These are phyloP conservation scores for Drosophila mayri DNA, from an alignment of 1,140 invertebrate species.

Conservation along the genomic window DNA sequence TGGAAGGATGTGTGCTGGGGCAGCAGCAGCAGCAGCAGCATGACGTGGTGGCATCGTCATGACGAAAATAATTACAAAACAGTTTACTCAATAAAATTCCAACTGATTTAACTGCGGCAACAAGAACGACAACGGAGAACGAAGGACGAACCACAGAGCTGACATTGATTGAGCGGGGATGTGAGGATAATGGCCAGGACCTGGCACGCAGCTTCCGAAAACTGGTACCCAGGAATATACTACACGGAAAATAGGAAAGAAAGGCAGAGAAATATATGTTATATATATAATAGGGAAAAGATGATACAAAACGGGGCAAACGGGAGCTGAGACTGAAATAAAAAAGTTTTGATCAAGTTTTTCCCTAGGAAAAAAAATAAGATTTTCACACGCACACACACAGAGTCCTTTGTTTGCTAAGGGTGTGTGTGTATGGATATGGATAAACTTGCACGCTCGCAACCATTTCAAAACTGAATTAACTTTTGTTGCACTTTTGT, in stretches of 20 bases:
- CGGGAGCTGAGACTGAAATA: slow-evolving; percentile 5
- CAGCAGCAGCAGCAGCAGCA: slow-evolving; percentile 2
- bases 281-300: neutral
- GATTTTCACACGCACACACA: slow-evolving; percentile 48
- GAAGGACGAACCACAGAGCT: slow-evolving; percentile 44
- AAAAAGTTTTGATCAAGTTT: slow-evolving; percentile 64
- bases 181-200: slow-evolving; percentile 35
- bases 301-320: neutral
- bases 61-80: slow-evolving; percentile 80
- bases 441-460: slow-evolving; percentile 55
- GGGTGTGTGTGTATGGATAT: slow-evolving; percentile 17
- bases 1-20: slow-evolving; percentile 15
- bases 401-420: neutral
- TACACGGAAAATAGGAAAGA: neutral
- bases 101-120: slow-evolving; percentile 71
- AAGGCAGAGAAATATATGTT: neutral
- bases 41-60: slow-evolving; percentile 53
- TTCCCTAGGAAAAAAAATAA: slow-evolving; percentile 45
- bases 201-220: slow-evolving; percentile 23
- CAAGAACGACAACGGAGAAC: neutral
- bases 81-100: slow-evolving; percentile 81
- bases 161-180: slow-evolving; percentile 78
- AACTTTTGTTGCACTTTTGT: slow-evolving; percentile 76
- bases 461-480: slow-evolving; percentile 77
- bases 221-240: neutral